Percentiles rank a stretch among this genome's conserved stretches.
phyloP scores from a whole-genome alignment of 2,888 invertebrate species.

The Callinectes sapidus region DNA sequence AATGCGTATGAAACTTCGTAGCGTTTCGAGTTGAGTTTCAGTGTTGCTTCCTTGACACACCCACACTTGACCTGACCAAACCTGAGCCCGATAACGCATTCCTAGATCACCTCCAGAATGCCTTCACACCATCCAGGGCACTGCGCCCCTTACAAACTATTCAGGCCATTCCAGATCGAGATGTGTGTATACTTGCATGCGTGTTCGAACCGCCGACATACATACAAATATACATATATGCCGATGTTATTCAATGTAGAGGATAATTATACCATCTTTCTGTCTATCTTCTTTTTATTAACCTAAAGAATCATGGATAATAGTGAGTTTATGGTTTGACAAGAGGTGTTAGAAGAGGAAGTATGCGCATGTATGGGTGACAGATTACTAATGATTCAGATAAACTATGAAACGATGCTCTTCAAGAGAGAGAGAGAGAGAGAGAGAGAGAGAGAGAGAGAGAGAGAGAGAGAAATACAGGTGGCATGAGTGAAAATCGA shows the following conservation, averaged over 20 bases:
- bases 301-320: neutral
- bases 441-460: too few relatives aligned
- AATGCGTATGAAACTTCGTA: too few relatives aligned
- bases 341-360: neutral
- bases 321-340: neutral
- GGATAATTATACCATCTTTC: constrained; percentile 7
- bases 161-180: constrained; percentile 24
- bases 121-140: constrained; percentile 34
- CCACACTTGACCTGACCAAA: neutral
- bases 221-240: constrained; percentile 41
- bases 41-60: neutral
- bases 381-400: too few relatives aligned
- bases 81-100: neutral
- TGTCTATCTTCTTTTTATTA: constrained; percentile 25
- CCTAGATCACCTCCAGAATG: constrained; percentile 26
- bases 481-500: too few relatives aligned
- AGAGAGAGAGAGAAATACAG: too few relatives aligned
- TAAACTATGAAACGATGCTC: too few relatives aligned
- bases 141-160: constrained; percentile 9
- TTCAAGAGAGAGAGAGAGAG: neutral
- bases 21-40: too few relatives aligned
- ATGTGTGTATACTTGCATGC: constrained; percentile 37
- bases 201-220: constrained; percentile 7
- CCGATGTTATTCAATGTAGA: neutral
- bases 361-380: too few relatives aligned